Evolutionary conservation across 2,797 vertebrate species (phyloP).

Genomic region (Iguana delicatissima): DNA sequence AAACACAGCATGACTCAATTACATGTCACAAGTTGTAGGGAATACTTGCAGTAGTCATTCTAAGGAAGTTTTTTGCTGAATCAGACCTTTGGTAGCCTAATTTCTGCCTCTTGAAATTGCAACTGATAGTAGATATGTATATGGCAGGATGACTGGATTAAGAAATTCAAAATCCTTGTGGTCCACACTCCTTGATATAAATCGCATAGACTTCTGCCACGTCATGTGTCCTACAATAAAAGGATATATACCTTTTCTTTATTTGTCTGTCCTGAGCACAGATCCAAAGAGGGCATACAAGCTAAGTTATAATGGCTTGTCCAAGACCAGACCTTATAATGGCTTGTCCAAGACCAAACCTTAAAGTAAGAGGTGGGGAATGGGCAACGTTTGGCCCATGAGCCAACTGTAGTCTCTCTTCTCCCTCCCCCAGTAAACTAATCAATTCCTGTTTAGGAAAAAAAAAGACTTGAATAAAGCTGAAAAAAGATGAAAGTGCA

Average conservation of each 20-base stretch:
- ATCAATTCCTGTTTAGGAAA: too few species aligned
- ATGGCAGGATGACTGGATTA: neutral
- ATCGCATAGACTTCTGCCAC: constrained; percentile 16
- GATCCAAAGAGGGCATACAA: neutral
- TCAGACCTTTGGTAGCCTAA: neutral
- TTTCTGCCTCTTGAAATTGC: neutral
- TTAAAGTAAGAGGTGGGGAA: neutral
- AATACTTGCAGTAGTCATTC: neutral
- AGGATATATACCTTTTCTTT: constrained; percentile 8
- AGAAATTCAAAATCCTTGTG: neutral
- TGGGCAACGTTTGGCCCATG: too few species aligned
- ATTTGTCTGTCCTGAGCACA: neutral
- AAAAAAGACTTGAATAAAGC: too few species aligned
- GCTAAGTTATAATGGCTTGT: neutral
- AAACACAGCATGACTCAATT: neutral
- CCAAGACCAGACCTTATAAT: neutral
- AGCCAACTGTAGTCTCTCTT: too few species aligned
- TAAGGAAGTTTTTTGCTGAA: neutral
- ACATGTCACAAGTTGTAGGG: neutral
- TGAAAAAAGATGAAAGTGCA: neutral
- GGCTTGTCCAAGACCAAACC: neutral
- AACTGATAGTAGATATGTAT: accelerated
- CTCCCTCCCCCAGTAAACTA: too few species aligned
- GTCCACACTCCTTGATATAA: neutral
- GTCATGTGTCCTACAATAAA: constrained; percentile 22